Conservation (phyloP, 2,888 invertebrate species). For the Graphium colonna region DNA sequence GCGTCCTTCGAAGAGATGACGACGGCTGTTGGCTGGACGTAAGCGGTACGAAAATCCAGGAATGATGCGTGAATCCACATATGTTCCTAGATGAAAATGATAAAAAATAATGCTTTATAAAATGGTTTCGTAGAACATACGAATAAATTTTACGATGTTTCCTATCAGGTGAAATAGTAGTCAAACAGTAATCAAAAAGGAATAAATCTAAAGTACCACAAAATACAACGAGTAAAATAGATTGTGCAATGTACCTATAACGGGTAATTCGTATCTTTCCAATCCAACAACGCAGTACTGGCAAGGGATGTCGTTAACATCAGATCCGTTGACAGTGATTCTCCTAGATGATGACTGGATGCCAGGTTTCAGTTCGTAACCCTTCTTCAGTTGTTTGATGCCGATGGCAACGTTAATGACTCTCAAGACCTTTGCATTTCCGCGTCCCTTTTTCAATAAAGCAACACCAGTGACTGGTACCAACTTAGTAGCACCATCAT, state of each 20-base stretch:
- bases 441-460: constrained; percentile 73
- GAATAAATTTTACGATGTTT: no score
- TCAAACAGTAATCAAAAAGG: no score
- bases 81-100: constrained; percentile 81
- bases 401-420: constrained; percentile 81
- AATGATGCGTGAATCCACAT: constrained; percentile 84
- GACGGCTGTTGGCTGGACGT: constrained; percentile 82
- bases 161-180: no score
- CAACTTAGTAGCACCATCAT: constrained; percentile 80
- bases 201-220: no score
- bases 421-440: constrained; percentile 74
- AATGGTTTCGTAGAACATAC: no score
- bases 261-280: constrained; percentile 84
- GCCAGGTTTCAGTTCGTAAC: constrained; percentile 83
- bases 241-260: constrained; percentile 76
- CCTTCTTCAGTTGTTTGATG: constrained; percentile 73
- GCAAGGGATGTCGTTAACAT: constrained; percentile 83
- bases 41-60: constrained; percentile 88
- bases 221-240: no score
- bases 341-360: constrained; percentile 82
- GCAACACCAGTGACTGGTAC: constrained; percentile 81
- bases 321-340: constrained; percentile 80
- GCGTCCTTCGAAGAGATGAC: constrained; percentile 83
- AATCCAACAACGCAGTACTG: constrained; percentile 83
- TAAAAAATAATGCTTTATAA: no score